Conservation (phyloP, 2,797 vertebrate species). For the Gymnocypris eckloni region DNA sequence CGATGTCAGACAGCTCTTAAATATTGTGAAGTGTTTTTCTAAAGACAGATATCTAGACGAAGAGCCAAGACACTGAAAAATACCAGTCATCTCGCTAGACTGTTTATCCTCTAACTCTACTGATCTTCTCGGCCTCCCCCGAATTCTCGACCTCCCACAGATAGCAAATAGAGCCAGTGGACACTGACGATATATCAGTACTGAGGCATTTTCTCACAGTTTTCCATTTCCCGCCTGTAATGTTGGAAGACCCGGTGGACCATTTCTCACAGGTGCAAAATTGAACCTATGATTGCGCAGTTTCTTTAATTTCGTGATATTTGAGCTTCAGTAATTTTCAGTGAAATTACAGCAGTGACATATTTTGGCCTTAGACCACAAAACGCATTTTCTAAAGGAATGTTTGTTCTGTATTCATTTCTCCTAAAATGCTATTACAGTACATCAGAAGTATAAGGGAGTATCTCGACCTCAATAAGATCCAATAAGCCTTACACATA, state of each 20-base stretch:
- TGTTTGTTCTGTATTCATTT: constrained; percentile 42
- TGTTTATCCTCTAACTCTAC: constrained; percentile 46
- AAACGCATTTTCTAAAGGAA: constrained; percentile 27
- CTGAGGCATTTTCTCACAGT: constrained; percentile 50
- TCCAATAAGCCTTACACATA: neutral
- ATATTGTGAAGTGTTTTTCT: constrained; percentile 42
- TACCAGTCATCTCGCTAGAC: constrained; percentile 25
- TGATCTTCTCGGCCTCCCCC: constrained; percentile 35
- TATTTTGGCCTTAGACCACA: constrained; percentile 24
- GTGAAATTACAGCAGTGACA: constrained; percentile 36
- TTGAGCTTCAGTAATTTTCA: constrained; percentile 27
- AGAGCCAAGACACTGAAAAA: constrained; percentile 33
- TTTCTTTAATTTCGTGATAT: constrained; percentile 39
- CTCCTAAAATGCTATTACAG: neutral
- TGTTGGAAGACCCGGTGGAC: constrained; percentile 39
- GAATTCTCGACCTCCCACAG: constrained; percentile 45
- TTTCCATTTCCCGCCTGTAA: constrained; percentile 44
- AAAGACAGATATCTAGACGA: constrained; percentile 31
- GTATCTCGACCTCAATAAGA: constrained; percentile 5
- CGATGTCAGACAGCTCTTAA: constrained; percentile 36
- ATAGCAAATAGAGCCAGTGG: constrained; percentile 44
- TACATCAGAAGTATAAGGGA: constrained; percentile 13
- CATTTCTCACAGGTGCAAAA: constrained; percentile 56
- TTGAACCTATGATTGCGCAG: constrained; percentile 47
- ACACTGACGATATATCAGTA: constrained; percentile 34